Evolutionary conservation across 2,888 invertebrate genomes (phyloP).

Genomic region (Agrenia bidenticulata): DNA sequence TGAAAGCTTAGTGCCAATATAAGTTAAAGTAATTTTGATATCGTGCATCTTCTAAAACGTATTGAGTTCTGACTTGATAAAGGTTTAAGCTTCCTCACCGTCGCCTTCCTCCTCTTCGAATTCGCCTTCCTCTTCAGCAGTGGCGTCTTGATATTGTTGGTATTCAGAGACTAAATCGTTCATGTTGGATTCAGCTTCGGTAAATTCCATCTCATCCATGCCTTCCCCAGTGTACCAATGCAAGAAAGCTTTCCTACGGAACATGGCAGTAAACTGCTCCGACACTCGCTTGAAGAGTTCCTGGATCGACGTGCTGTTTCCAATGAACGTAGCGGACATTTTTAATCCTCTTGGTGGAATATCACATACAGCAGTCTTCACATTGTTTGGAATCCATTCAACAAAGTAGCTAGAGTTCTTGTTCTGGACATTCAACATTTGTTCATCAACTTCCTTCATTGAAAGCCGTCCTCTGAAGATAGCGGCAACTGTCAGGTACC

Average conservation of each 20-base stretch:
- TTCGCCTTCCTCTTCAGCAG: constrained; percentile 37
- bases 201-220: constrained; percentile 65
- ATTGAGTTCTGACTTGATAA: too few species aligned
- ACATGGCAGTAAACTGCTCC: constrained; percentile 64
- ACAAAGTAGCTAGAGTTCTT: constrained; percentile 67
- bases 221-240: constrained; percentile 62
- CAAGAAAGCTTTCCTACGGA: constrained; percentile 63
- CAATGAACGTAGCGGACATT: constrained; percentile 66
- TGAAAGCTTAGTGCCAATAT: too few species aligned
- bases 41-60: too few species aligned
- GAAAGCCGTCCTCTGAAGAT: constrained; percentile 91
- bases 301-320: constrained; percentile 63
- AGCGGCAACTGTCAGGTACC: constrained; percentile 80
- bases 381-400: constrained; percentile 90
- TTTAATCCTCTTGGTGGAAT: constrained; percentile 77
- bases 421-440: constrained; percentile 68
- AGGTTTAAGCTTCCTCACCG: constrained; percentile 28
- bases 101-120: constrained; percentile 36
- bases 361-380: constrained; percentile 90
- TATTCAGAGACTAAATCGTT: constrained; percentile 60
- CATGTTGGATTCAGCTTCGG: constrained; percentile 64
- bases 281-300: constrained; percentile 61
- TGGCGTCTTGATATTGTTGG: constrained; percentile 57
- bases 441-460: constrained; percentile 83
- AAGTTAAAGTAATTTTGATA: too few species aligned